These are phyloP conservation scores for Tenrec ecaudatus DNA, from an alignment of 2,113 vertebrate species.

Conservation along the genomic window DNA sequence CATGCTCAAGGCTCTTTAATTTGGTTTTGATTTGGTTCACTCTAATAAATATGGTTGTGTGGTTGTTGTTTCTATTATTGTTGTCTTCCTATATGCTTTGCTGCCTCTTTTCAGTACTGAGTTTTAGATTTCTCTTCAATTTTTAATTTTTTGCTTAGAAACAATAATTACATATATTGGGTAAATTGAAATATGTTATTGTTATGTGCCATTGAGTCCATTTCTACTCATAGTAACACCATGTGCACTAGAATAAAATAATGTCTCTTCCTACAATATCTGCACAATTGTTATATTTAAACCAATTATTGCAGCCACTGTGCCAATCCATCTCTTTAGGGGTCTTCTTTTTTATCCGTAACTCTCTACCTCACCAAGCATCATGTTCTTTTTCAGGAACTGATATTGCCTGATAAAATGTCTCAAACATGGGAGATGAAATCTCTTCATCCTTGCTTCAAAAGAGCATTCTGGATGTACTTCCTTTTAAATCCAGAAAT, in stretches of 20 bases:
- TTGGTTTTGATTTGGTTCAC: background rate
- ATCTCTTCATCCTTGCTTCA: background rate
- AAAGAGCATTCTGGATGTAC: background rate
- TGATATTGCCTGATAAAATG: no score
- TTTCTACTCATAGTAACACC: no score
- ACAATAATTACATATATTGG: background rate
- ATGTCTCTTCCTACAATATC: no score
- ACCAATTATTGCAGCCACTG: no score
- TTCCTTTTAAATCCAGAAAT: slow-evolving; percentile 44
- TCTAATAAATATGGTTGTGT: background rate
- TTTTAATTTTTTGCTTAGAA: background rate
- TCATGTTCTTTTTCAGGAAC: no score
- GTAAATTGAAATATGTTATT: background rate
- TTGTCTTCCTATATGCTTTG: background rate
- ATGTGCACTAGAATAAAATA: no score
- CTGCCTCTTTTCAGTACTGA: background rate
- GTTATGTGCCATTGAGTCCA: no score
- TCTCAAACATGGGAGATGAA: no score
- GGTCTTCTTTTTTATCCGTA: no score
- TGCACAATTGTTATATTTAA: no score
- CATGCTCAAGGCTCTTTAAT: background rate
- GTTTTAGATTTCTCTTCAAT: background rate
- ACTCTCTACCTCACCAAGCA: no score
- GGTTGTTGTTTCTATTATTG: background rate
- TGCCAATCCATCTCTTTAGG: background rate